Base-by-base conservation (phyloP, 2,113 vertebrate genomes). In the Muscicapa adusta region DNA sequence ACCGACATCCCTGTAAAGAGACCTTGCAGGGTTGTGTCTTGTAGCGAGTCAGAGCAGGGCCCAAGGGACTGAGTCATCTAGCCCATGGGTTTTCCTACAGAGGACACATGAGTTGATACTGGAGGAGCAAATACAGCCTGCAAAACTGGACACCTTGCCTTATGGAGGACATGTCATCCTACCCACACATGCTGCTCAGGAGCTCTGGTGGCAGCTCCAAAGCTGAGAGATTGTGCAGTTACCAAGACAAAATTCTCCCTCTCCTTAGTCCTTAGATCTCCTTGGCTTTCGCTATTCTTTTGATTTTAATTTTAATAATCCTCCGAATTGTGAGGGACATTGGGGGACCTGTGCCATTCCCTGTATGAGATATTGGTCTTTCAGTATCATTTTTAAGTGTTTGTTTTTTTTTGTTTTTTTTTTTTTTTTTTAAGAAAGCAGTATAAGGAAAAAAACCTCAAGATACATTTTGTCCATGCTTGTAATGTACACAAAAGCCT, bases 401-500 rank as follows among this genome's bases (percentile, higher is more conserved):
- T 72, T 65, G 51, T n/a, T 18, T 74, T 76, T 53, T 14, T 65
- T 56, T n/a, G 18, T 74, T 76, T 53, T 14, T 65, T 56, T n/a
- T 18, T 74, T 76, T 65, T 56, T n/a, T 18, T 74, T 76, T 53
- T 14, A 86, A 86, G 57, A 54, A 90, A 88, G 8, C 7, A 43
- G 5, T 36, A 31, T n/a, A 36, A 43, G 5, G 47, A 24, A 28
- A 72, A 85, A 75, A 72, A 45, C 4, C 1, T 25, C 50, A 61
- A 78, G 23, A 73, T 36, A 40, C 3, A 34, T 78, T 91, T 86
- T 83, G 65, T 72, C 67, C n/a, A 17, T 48, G 42, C 17, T 70
- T 78, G 38, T 47, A 71, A 58, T 22, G 40, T 47, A 36, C 38
- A 75, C 85, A 91, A 92, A 95, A 70, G 9, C 36, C 77, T 53